Evolutionary conservation across 2,888 invertebrate genomes (phyloP), one percentile per base, ranked within the genome.

Genomic region (Amphipoea oculea): DNA sequence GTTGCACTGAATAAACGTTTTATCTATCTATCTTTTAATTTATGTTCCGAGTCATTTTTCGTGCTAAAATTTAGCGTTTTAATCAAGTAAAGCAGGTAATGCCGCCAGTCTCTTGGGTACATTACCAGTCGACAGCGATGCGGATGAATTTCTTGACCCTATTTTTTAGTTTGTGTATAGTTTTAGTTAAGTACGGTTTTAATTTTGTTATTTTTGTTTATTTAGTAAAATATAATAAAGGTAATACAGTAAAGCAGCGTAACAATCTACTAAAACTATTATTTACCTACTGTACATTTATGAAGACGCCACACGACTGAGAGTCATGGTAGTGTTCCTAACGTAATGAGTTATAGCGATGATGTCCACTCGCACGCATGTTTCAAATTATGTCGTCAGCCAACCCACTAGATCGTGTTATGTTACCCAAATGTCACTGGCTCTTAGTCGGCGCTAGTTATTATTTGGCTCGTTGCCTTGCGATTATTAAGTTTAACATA

Each of bases 381-480:
- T 93, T 91, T 93, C 92, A 94, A 94, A 95, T 95, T 94, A 95
- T 96, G 94, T 96, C 96, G 94, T 95, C 95, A 94, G 86, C 92
- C 90, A 90, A 85, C 92, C 88, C 91, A 91, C 91, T 88, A 92
- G 93, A 93, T 93, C 93, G 92, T 94, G 95, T 94, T 92, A 90
- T 93, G 93, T 92, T 94, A 91, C 92, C 87, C 91, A 95, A 94
- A 95, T 94, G 94, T 94, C 95, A 94, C 85, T 91, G 92, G 89
- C 91, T 93, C 87, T 88, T 90, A 92, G 92, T 94, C 93, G 86
- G 83, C 89, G 83, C 90, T 92, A 91, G 93, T 95, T 94, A 95
- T 93, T 92, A 93, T 94, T 96, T 96, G 96, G 96, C 96, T 94
- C 93, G 91, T 89, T 96, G 96, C 96, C 95, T 92, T 86, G 78